Conservation (phyloP, 2,113 vertebrate genomes). For the Phyllostomus hastatus region DNA sequence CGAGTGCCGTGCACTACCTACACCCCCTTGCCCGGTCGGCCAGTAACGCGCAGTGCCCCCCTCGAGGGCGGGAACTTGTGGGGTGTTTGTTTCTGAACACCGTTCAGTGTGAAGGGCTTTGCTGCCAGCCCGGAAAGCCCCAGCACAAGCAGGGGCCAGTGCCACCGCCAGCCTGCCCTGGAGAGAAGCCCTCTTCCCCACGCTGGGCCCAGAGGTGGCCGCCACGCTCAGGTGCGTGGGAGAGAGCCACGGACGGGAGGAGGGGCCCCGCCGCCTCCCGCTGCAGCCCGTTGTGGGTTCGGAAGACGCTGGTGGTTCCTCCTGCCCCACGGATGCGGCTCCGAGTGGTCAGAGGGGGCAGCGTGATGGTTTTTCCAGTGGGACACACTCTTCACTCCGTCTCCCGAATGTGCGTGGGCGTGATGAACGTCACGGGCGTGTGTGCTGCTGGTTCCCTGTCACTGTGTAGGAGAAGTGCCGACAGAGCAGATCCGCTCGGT, state of each 20-base stretch:
- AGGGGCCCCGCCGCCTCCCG: not conserved
- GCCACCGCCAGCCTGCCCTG: no score
- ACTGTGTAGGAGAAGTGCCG: not conserved
- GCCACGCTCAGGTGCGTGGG: no score
- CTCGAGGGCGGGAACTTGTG: not conserved
- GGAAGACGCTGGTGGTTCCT: rapidly evolving
- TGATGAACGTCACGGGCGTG: no score
- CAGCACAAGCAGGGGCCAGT: not conserved
- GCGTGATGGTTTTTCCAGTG: not conserved
- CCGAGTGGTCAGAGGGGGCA: not conserved
- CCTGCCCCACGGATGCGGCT: not conserved
- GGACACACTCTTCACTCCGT: not conserved
- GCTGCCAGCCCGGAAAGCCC: not conserved
- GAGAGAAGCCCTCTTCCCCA: not conserved
- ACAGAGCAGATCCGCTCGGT: not conserved
- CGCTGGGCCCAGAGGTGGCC: not conserved
- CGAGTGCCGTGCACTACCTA: not conserved
- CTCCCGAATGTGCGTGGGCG: not conserved
- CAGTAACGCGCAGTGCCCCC: not conserved
- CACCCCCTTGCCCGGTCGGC: not conserved
- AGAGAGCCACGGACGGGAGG: not conserved
- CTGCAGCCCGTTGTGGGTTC: not conserved
- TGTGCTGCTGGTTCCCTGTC: not conserved
- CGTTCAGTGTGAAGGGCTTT: not conserved
- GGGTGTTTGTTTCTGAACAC: not conserved